phyloP scores from a whole-genome alignment of 53 echinoderm and acorn worm genomes.

The Stichopus horrens region DNA sequence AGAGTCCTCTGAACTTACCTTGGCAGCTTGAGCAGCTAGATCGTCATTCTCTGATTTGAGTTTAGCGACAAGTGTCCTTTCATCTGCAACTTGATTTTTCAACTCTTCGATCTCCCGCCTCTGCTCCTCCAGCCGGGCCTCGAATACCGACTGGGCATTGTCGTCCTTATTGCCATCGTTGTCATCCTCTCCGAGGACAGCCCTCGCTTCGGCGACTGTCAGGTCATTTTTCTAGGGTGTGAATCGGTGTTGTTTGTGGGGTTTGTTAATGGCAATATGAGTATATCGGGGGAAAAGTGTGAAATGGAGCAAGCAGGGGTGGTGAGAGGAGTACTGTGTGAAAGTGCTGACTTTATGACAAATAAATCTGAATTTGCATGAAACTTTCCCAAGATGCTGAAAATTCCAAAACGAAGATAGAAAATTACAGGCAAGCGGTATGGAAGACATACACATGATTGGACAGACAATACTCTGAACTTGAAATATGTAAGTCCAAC shows the following conservation, averaged over 20 bases:
- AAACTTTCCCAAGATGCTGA: too few species aligned
- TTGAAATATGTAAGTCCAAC: too few species aligned
- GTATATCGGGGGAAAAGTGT: background rate
- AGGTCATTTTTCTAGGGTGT: conserved; percentile 70
- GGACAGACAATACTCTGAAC: too few species aligned
- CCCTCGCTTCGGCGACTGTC: conserved; percentile 80
- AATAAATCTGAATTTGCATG: too few species aligned
- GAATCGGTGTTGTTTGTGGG: background rate
- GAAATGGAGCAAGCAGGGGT: background rate
- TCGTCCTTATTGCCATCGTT: conserved; percentile 7
- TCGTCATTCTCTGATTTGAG: conserved; percentile 58
- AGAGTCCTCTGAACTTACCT: background rate
- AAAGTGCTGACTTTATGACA: too few species aligned
- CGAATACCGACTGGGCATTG: conserved; percentile 46
- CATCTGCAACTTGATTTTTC: conserved; percentile 58
- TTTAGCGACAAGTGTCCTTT: conserved; percentile 54
- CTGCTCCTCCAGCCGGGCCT: conserved; percentile 54
- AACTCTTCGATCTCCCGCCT: conserved; percentile 64
- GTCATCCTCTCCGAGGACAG: conserved; percentile 50
- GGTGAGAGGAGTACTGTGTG: background rate
- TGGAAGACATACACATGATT: too few species aligned
- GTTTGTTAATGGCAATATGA: background rate
- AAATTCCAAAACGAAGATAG: too few species aligned
- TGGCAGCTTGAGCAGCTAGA: conserved; percentile 26
- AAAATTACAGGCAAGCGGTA: too few species aligned